Percentiles rank a stretch among this genome's conserved stretches.
Conservation (phyloP, 2,113 vertebrate genomes). For the Halcyon malimbica region DNA sequence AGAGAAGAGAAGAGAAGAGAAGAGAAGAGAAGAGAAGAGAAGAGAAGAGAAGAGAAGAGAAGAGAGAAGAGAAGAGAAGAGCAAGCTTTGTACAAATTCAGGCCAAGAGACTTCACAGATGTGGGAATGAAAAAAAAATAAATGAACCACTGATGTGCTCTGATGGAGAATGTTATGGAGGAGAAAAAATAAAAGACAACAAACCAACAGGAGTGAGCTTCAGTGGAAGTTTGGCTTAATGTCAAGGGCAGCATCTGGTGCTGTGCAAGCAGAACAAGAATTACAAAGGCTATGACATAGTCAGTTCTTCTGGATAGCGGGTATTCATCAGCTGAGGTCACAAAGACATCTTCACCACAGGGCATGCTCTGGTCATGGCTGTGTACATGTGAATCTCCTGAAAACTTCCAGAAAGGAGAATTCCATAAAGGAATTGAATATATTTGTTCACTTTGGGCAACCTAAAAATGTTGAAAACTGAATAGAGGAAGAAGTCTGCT, state of each 20-base stretch:
- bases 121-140: not conserved
- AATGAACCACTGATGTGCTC: not conserved
- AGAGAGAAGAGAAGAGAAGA: not conserved
- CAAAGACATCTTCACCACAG: not conserved
- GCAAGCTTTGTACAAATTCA: not conserved
- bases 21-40: too few relatives aligned
- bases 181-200: not conserved
- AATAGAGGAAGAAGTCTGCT: not conserved
- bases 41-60: too few relatives aligned
- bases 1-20: too few relatives aligned
- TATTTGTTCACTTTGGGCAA: not conserved
- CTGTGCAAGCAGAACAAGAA: not conserved
- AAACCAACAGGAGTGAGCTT: not conserved
- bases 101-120: not conserved
- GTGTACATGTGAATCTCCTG: not conserved
- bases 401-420: not conserved
- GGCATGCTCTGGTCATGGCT: not conserved
- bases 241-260: slow-evolving; percentile 31
- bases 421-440: not conserved
- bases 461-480: not conserved
- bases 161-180: not conserved
- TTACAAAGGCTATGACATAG: not conserved
- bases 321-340: slow-evolving; percentile 16
- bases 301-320: not conserved
- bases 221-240: not conserved